Evolutionary conservation across 2,797 vertebrate species (phyloP), one percentile per base, ranked within the genome.

Genomic region (Intellagama lesueurii): DNA sequence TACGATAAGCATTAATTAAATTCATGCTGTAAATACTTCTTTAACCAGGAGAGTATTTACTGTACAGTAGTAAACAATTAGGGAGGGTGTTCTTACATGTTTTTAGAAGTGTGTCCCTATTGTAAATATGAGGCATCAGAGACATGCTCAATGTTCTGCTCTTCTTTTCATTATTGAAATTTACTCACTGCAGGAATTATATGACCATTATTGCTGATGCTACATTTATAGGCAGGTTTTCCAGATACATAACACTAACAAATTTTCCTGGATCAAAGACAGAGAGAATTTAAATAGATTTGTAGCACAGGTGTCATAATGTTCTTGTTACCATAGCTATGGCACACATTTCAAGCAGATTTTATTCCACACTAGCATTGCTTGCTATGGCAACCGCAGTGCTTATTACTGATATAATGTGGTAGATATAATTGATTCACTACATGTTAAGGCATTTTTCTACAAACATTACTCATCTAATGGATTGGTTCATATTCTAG

Each of bases 381-480:
- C 89, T 93, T 95, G 60, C 96, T 95, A 96, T 96, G 95, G 96
- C 92, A 97, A 97, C 96, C 93, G 82, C 90, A 93, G 56, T 89
- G 88, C 83, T 93, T 92, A 87, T 93, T 94, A 93, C 90, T 96
- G 95, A 90, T 92, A 87, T 91, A 92, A 90, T n/a, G 88, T 85
- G 77, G 85, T 92, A 87, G 12, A 91, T 94, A 87, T 86, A 95
- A 95, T 93, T 95, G 94, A 89, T 95, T 92, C 95, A 86, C 95
- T 94, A 92, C 69, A 83, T 93, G 93, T 96, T 91, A 94, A 91
- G 93, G 68, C 89, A 87, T 91, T 89, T 84, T 32, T 92, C 88
- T 94, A 92, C 91, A 94, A 88, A 80, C 77, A 92, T 92, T 95
- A 88, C 35, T 93, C 79, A 90, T 92, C 92, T 93, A 40, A 87